A percentile compares a stretch with the other conserved stretches of the same genome.
Conservation (phyloP, 2,113 vertebrate genomes). For the Vulpes vulpes region DNA sequence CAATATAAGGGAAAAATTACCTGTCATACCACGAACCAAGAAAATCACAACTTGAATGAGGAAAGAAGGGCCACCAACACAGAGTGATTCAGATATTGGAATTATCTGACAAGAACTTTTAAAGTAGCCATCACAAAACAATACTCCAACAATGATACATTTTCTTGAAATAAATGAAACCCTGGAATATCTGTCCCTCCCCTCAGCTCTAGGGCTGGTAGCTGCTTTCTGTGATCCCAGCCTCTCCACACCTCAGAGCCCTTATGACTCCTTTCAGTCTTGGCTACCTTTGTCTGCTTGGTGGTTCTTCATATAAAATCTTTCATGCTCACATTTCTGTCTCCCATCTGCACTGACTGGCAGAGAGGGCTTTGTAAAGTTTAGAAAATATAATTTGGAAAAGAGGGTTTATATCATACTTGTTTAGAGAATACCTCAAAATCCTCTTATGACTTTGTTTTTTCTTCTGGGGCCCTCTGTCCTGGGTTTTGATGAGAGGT, state of each 20-base stretch:
- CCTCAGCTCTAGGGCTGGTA: neutral
- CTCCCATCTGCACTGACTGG: fast-evolving
- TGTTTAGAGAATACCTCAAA: neutral
- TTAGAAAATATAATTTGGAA: neutral
- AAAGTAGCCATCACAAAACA: neutral
- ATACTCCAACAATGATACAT: neutral
- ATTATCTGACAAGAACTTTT: neutral
- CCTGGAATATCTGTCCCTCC: too few species aligned
- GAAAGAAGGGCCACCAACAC: neutral
- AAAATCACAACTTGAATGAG: neutral
- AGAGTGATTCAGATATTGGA: neutral
- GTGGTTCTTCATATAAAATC: neutral
- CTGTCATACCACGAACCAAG: neutral
- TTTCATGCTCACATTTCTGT: neutral
- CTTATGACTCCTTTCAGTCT: neutral
- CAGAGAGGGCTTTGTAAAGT: neutral
- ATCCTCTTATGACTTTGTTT: neutral
- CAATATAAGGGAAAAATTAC: neutral
- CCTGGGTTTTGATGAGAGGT: neutral
- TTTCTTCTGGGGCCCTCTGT: neutral
- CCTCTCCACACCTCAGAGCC: neutral
- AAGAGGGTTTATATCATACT: neutral
- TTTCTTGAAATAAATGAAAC: neutral
- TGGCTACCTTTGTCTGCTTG: too few species aligned
- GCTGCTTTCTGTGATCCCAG: neutral